Evolutionary conservation across 2,888 invertebrate genomes (phyloP), one percentile per base, ranked within the genome.

Genomic region (Griposia aprilina): DNA sequence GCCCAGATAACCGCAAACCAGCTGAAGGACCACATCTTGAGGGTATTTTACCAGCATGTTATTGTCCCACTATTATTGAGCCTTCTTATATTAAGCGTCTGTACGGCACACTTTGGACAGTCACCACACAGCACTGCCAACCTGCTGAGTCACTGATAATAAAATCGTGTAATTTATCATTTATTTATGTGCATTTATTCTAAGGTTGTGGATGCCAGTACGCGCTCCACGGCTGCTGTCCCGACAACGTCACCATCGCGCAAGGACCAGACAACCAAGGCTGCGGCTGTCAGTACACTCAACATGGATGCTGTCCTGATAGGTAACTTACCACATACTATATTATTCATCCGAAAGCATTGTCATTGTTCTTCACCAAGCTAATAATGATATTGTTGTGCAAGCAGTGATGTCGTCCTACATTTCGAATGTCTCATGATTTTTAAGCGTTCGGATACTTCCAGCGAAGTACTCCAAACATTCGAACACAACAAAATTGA

Each of bases 241-340:
- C 98, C 0, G 99, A 99, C 95, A 98, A 98, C 80, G 94, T 96
- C 60, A 98, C 98, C 0, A 96, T 98, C 11, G 99, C 99, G 0
- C 97, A 97, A 83, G 99, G 99, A 50, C 97, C 98, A 13, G 96
- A 97, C 87, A 98, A 98, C 81, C 98, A 98, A 88, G 99, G 99
- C 2, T 99, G 99, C 89, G 98, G 98, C 41, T 99, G 99, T 91
- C 97, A 98, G 88, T 97, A 98, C 90, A 97, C 98, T 0, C 92
- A 97, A 50, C 97, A 98, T 90, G 99, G 99, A 13, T 99, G 99
- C 91, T 99, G 99, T 90, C 98, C 98, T 8, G 98, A 99, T 93
- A 97, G 98, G 92, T 81, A 83, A 60, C 0, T 26, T 97, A 91
- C 26, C 17, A 65, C 1, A 13, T n/a, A 57, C 0, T 26, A 20